These are phyloP conservation scores for Felis catus DNA, from an alignment of 2,113 vertebrate species.

Conservation along the genomic window F.catus_Fca126_mat1.0 CM031415.1:188479501-188480000, in stretches of 20 bases:
- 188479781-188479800: not conserved
- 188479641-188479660: not conserved
- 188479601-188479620: not conserved
- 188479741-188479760: not conserved
- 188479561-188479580: not conserved
- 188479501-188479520: not conserved
- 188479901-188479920: not conserved
- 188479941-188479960: not conserved
- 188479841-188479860: not conserved
- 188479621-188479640: not conserved
- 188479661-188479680: not conserved
- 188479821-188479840: not conserved
- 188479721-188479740: not conserved
- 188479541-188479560: not conserved
- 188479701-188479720: not conserved
- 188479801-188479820: not conserved
- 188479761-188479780: not conserved
- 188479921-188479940: not conserved
- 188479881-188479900: not conserved
- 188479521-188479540: fast-evolving
- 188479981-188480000: not conserved
- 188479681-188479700: not conserved
- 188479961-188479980: not conserved
- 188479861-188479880: not conserved
- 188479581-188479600: not conserved